A percentile compares a stretch with the other conserved stretches of the same genome.
Conservation (phyloP, 2,888 invertebrate species). For the Lagria hirta region DNA sequence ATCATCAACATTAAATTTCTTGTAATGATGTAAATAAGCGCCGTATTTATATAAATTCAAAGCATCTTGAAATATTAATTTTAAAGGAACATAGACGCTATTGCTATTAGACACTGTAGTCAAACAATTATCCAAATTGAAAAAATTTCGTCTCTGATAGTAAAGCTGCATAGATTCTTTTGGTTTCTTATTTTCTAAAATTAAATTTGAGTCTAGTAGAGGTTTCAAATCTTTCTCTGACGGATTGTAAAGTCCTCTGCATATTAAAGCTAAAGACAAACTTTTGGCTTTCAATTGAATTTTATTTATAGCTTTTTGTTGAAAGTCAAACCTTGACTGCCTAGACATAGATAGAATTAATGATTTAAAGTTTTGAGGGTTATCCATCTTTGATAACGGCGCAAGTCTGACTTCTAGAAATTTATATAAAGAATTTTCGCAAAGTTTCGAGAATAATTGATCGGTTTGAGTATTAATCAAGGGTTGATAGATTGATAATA, state of each 20-base stretch:
- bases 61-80: conserved; percentile 52
- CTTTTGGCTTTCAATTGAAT: conserved; percentile 31
- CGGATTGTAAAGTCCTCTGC: conserved; percentile 45
- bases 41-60: conserved; percentile 55
- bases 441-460: conserved; percentile 49
- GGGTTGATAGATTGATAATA: conserved; percentile 55
- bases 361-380: conserved; percentile 48
- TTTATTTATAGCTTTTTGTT: conserved; percentile 22
- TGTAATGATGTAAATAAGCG: conserved; percentile 59
- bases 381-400: conserved; percentile 46
- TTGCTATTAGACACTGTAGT: conserved; percentile 55
- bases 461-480: conserved; percentile 39
- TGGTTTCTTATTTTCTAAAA: conserved; percentile 50
- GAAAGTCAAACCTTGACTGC: conserved; percentile 33
- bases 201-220: conserved; percentile 43
- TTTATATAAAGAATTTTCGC: conserved; percentile 56
- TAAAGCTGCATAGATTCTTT: conserved; percentile 47
- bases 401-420: conserved; percentile 53
- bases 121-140: conserved; percentile 53
- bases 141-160: conserved; percentile 50
- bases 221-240: conserved; percentile 44
- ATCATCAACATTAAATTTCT: conserved; percentile 54
- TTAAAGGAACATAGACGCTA: conserved; percentile 48
- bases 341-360: conserved; percentile 27
- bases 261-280: conserved; percentile 52